phyloP scores from a whole-genome alignment of 1,140 invertebrate species.

The Hyposmocoma kahamanoa region DNA sequence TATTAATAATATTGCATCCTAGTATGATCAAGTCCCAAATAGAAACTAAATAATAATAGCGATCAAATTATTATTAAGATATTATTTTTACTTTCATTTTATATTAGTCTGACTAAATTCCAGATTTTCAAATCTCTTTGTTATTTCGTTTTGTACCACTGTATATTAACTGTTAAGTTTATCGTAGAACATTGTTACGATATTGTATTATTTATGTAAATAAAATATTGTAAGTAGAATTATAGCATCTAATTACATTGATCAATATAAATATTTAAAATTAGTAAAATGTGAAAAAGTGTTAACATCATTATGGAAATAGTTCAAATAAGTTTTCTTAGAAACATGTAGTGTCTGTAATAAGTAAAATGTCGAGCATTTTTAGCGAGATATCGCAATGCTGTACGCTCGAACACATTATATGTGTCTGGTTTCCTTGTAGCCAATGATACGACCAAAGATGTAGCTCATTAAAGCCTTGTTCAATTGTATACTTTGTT shows the following conservation, averaged over 20 bases:
- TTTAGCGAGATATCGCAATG: constrained; percentile 26
- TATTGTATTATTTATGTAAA: constrained; percentile 71
- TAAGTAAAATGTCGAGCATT: constrained; percentile 44
- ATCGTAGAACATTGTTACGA: constrained; percentile 54
- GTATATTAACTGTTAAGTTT: constrained; percentile 69
- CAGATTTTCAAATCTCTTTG: constrained; percentile 28
- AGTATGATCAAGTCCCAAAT: constrained; percentile 14
- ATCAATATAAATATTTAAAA: constrained; percentile 41
- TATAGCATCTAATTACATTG: constrained; percentile 45
- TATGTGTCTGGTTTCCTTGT: constrained; percentile 48
- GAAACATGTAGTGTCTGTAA: constrained; percentile 30
- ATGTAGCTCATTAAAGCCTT: constrained; percentile 68
- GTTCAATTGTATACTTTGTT: constrained; percentile 36
- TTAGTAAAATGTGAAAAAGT: constrained; percentile 41
- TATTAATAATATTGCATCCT: neutral
- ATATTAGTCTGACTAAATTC: constrained; percentile 21
- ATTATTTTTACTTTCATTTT: constrained; percentile 20
- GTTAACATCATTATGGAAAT: constrained; percentile 47
- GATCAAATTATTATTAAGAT: constrained; percentile 24
- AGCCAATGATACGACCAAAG: constrained; percentile 73
- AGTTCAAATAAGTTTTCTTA: constrained; percentile 64
- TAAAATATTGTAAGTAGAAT: constrained; percentile 54
- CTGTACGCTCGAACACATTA: constrained; percentile 8
- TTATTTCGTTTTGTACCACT: constrained; percentile 61
- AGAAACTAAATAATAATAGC: constrained; percentile 10